Base-by-base conservation (phyloP, 2,113 vertebrate species). In the Brachypteracias leptosomus region DNA sequence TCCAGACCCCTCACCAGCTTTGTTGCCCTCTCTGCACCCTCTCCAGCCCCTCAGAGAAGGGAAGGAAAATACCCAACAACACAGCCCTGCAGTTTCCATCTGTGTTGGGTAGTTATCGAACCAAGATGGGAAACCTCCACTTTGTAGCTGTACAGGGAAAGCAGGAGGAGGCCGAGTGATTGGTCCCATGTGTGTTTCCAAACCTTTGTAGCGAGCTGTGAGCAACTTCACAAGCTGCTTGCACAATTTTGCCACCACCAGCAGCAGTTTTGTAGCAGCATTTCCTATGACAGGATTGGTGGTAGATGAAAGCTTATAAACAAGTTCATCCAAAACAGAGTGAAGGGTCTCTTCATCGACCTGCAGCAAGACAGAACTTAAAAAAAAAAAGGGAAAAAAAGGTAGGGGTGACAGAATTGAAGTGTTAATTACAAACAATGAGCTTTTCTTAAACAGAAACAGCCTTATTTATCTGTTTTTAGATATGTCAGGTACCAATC, bases 221-320 rank as follows among this genome's bases (percentile, higher is more conserved):
- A 99, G 90, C 63, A 98, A 97, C 82, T 93, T 92, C 40, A 98
- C 93, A 61, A 98, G 97, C 52, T 96, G 88, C 44, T 97, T 97
- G 96, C 98, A 95, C 75, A 97, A 97, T 95, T 96, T 97, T 81
- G 97, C 97, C 91, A 99, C 97, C 40, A 98, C 71, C 70, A 99
- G 92, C 9, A 99, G 96, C 8, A 98, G 97, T 87, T 98, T 98
- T 89, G 98, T 77, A n/a, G 98, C 98, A 86, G 98, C 97, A 80
- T 76, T 97, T 96, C 99, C 99, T 91, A 98, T 96, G 11, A 94
- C 96, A 42, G 98, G 96, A 95, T 98, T 98, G 57, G 97, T 91
- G 82, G 98, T 98, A 96, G 98, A 98, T 7, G 98, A 98, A 96
- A 99, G 98, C 89, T 99, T 99, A 96, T 98, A 98, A 93, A 99